Percentiles rank a stretch among this genome's conserved stretches.
phyloP scores from a whole-genome alignment of 2,113 vertebrate genomes.

The Thunnus thynnus region DNA sequence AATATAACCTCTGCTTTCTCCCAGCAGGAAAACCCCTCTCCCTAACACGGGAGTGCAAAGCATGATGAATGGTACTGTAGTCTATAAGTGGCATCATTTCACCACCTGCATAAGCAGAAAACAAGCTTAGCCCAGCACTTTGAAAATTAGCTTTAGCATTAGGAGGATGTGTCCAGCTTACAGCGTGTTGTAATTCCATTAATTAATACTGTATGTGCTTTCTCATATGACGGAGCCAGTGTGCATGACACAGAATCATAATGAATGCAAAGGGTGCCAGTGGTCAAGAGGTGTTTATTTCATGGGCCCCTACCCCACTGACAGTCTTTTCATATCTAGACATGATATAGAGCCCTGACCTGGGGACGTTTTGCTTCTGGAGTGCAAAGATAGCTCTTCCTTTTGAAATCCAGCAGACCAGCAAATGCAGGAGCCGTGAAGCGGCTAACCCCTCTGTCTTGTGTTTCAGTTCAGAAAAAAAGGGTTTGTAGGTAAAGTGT shows the following conservation, averaged over 20 bases:
- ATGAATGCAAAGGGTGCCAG: slow-evolving; percentile 66
- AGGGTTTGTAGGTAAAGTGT: slow-evolving; percentile 64
- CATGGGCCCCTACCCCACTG: slow-evolving; percentile 66
- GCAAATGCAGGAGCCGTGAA: slow-evolving; percentile 77
- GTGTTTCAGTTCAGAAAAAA: slow-evolving; percentile 73
- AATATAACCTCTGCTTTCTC: slow-evolving; percentile 33
- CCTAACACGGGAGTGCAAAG: slow-evolving; percentile 44
- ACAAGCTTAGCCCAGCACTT: slow-evolving; percentile 63
- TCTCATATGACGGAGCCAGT: background rate
- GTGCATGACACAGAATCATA: slow-evolving; percentile 28
- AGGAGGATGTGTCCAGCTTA: slow-evolving; percentile 40
- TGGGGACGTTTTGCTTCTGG: slow-evolving; percentile 63
- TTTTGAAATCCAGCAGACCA: slow-evolving; percentile 83
- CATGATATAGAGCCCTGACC: slow-evolving; percentile 77
- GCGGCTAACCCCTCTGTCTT: slow-evolving; percentile 71
- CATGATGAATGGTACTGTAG: slow-evolving; percentile 66
- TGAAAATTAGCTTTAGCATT: slow-evolving; percentile 67
- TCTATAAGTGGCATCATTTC: slow-evolving; percentile 51
- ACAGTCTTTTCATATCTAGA: slow-evolving; percentile 75
- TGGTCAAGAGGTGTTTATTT: slow-evolving; percentile 80
- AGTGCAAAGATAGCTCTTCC: slow-evolving; percentile 70
- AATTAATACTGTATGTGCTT: slow-evolving; percentile 53
- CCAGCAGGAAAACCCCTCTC: slow-evolving; percentile 27
- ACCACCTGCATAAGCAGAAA: slow-evolving; percentile 72
- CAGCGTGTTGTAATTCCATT: slow-evolving; percentile 57